phyloP scores from a whole-genome alignment of 1,140 invertebrate genomes.

The Papilio polytes region DNA sequence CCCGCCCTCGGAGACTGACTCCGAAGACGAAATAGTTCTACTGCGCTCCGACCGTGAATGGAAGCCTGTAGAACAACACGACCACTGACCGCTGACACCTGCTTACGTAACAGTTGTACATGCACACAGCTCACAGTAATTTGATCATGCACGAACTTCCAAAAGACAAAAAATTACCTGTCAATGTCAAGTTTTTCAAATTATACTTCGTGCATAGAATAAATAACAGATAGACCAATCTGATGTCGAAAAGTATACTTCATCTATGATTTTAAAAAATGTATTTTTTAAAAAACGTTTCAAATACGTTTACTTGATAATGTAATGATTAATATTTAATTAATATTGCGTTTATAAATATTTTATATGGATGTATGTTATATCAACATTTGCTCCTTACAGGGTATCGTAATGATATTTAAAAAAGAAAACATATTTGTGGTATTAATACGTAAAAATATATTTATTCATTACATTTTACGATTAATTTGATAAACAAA shows the following conservation, averaged over 20 bases:
- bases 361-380: too few species aligned
- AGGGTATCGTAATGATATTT: neutral
- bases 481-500: neutral
- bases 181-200: too few species aligned
- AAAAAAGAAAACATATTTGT: neutral
- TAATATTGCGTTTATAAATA: too few species aligned
- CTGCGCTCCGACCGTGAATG: constrained; percentile 69
- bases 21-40: constrained; percentile 80
- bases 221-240: neutral
- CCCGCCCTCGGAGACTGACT: constrained; percentile 76
- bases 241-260: neutral
- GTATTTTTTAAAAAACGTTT: too few species aligned
- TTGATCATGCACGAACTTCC: neutral
- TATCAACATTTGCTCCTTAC: neutral
- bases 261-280: neutral
- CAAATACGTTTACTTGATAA: too few species aligned
- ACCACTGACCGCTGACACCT: constrained; percentile 23
- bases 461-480: too few species aligned
- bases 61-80: constrained; percentile 50
- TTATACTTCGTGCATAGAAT: neutral
- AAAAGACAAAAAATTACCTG: too few species aligned
- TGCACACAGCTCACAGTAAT: neutral
- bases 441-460: too few species aligned
- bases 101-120: neutral
- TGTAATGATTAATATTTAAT: too few species aligned